Evolutionary conservation across 2,113 vertebrate genomes (phyloP), one percentile per base, ranked within the genome.

Genomic region (Rhipidura dahli): DNA sequence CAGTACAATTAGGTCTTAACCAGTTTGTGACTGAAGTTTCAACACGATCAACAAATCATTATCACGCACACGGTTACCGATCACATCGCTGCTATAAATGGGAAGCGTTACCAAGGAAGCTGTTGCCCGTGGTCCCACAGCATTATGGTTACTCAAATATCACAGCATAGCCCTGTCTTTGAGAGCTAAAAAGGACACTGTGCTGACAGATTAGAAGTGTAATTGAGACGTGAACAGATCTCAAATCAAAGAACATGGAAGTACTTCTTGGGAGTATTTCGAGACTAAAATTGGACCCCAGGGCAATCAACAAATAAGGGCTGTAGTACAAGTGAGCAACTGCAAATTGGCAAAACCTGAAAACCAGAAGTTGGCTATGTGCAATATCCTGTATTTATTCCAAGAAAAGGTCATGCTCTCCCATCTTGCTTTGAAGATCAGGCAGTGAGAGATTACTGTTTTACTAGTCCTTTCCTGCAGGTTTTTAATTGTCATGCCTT

Each of bases 321-420:
- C 44, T 81, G 71, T 14, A 63, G 72, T 22, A 92, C 77, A 94
- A 93, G 83, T 0, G 0, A 79, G 86, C 54, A 89, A 84, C 49
- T 75, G 87, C 86, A 90, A 78, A 92, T 31, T 90, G 84, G 54
- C 54, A 91, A 87, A 77, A 94, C 61, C 66, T n/a, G 22, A 86
- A 89, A 73, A 83, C 44, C 50, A 84, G 57, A 91, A 94, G 61
- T 10, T n/a, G 3, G 84, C 75, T 75, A 37, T 9, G 2, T 61
- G 79, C 39, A 89, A 70, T 45, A 83, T 27, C 13, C 60, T 86
- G 71, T 57, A 90, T 47, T 90, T 80, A 63, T 83, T 95, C 92
- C 82, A 94, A 86, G 59, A 40, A 93, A 93, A 91, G 89, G 78
- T 94, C 92, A 92, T 47, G 76, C 90, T 94, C 90, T 89, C 53